Base-by-base conservation (phyloP, 2,113 vertebrate species). In the Vireo altiloquus region DNA sequence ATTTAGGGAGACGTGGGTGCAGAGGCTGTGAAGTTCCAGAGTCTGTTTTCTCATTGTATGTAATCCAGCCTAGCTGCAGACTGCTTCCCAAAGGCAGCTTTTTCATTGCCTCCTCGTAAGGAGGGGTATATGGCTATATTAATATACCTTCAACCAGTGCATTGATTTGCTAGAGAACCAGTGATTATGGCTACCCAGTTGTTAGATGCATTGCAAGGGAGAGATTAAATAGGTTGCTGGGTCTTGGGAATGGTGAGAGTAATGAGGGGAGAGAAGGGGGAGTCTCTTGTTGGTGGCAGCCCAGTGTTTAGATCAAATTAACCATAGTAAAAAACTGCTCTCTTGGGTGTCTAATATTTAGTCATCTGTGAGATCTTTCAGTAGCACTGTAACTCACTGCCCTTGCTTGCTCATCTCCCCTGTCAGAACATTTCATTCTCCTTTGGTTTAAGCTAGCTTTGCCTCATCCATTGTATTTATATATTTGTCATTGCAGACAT, bases 1-100 rank as follows among this genome's bases (percentile, higher is more conserved):
- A 2, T 44, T 66, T 74, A 74, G 35, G 13, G 66, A 76, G 59
- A 52, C 0, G 0, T 0, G 2, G 16, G 3, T 39, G 42, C 39
- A 82, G 31, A 81, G 35, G 11, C 52, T 87, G 15, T 44, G 13
- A 25, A n/a, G 39, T 70, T 66, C 30, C 23, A 50, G 35, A 52
- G 13, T 37, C 64, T 4, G 1, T 8, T 79, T 89, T 46, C 4
- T 76, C 4, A 0, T 18, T 59, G 37, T 50, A 15, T 0, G 1
- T 71, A 53, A 52, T 61, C 24, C 49, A 76, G 0, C 19, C 14
- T 49, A 47, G 15, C n/a, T 46, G 22, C 61, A 91, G 39, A 35
- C 31, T 82, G 49, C 22, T 85, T 27, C 40, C 40, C 35, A 53
- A 47, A 71, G 35, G 61, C 82, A 85, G 27, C 7, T 64, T 87